These are phyloP conservation scores for Chaetophractus vellerosus DNA, from an alignment of 2,797 vertebrate genomes.

Conservation along the genomic window DNA sequence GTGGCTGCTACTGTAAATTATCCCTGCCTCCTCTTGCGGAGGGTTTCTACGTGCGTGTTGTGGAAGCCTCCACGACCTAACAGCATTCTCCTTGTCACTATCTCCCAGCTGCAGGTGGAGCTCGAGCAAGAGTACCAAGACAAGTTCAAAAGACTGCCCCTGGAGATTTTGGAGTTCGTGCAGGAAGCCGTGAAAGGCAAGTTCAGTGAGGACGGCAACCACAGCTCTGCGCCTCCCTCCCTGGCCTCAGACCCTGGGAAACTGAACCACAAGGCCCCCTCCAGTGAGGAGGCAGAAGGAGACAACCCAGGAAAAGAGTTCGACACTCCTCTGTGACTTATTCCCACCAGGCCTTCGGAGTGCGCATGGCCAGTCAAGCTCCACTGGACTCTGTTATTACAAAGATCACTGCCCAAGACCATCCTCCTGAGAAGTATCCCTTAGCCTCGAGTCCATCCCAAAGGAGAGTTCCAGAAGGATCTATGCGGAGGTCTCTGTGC, in stretches of 20 bases:
- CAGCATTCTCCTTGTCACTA: conserved; percentile 80
- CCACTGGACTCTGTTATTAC: conserved; percentile 71
- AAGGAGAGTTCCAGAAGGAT: conserved; percentile 86
- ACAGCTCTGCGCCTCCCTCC: conserved; percentile 91
- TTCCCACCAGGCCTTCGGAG: conserved; percentile 85
- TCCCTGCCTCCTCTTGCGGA: background rate
- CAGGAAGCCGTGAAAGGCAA: conserved; percentile 97
- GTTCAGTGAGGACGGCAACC: conserved; percentile 93
- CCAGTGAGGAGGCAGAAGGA: conserved; percentile 94
- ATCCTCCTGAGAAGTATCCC: conserved; percentile 80
- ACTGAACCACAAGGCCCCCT: conserved; percentile 93
- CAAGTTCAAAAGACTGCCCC: conserved; percentile 97
- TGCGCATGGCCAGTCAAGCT: conserved; percentile 75
- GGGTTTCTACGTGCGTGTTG: background rate
- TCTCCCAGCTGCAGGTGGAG: conserved; percentile 95
- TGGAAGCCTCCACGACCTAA: conserved; percentile 20
- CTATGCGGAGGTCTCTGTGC: conserved; percentile 85
- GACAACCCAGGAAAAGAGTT: conserved; percentile 93
- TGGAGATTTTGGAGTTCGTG: conserved; percentile 99
- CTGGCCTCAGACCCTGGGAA: conserved; percentile 89
- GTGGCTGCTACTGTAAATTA: background rate
- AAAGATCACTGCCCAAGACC: conserved; percentile 85
- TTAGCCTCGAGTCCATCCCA: conserved; percentile 84
- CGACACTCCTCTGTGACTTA: conserved; percentile 94
- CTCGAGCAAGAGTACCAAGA: conserved; percentile 99